A percentile compares a stretch with the other conserved stretches of the same genome.
phyloP scores from a whole-genome alignment of 2,888 invertebrate species.

The Eulithis testata region DNA sequence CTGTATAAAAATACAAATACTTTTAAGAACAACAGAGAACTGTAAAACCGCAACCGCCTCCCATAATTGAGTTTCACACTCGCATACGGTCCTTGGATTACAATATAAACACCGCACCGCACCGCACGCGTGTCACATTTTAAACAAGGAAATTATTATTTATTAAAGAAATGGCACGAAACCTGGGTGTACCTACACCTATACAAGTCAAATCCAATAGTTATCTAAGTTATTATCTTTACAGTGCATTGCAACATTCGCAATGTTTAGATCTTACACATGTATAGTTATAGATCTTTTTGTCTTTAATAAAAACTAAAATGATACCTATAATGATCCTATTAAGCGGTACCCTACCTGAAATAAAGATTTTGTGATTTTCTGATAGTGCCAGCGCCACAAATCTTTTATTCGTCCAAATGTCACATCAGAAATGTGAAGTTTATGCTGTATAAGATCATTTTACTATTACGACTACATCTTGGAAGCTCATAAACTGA shows the following conservation, averaged over 20 bases:
- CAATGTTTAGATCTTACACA: too few species aligned
- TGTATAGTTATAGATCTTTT: too few species aligned
- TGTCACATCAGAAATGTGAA: slow-evolving; percentile 53
- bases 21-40: slow-evolving; percentile 50
- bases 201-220: too few species aligned
- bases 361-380: slow-evolving; percentile 25
- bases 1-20: background rate
- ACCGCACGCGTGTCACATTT: slow-evolving; percentile 50
- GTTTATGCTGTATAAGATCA: slow-evolving; percentile 74
- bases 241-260: too few species aligned
- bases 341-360: background rate
- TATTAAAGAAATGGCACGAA: too few species aligned
- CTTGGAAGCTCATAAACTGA: slow-evolving; percentile 69
- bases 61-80: slow-evolving; percentile 60
- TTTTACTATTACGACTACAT: slow-evolving; percentile 78
- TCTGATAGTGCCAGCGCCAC: slow-evolving; percentile 43
- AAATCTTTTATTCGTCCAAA: slow-evolving; percentile 53
- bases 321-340: too few species aligned
- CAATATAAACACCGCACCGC: slow-evolving; percentile 26
- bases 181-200: too few species aligned
- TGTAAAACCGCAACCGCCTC: slow-evolving; percentile 57
- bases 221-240: too few species aligned
- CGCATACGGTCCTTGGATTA: slow-evolving; percentile 25
- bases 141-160: too few species aligned
- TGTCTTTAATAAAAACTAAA: too few species aligned